Percentiles rank a stretch among this genome's conserved stretches.
Conservation (phyloP, 2,797 vertebrate species). For the Anniella stebbinsi region DNA sequence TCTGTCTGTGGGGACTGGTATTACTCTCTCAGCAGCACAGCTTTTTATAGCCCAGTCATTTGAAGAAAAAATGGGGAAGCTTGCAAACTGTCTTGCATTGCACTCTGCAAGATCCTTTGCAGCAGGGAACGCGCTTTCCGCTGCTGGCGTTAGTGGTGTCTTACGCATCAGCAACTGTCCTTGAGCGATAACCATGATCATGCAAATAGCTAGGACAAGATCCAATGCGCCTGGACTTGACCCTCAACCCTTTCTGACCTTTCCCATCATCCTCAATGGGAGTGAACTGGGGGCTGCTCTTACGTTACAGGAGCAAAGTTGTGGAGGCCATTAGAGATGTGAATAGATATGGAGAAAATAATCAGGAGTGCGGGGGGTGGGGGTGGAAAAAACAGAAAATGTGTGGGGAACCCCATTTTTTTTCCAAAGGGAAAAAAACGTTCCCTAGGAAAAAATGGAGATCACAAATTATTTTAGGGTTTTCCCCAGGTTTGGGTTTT, state of each 20-base stretch:
- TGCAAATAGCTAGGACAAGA: background rate
- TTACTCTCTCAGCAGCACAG: background rate
- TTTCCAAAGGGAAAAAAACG: no score
- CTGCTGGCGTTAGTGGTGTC: background rate
- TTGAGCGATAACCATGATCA: background rate
- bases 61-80: background rate
- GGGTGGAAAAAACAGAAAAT: no score
- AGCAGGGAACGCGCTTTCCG: background rate
- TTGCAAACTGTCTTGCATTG: background rate
- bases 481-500: no score
- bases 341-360: no score
- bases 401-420: no score
- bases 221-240: background rate
- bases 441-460: no score
- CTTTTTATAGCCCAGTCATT: background rate
- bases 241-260: background rate
- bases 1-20: background rate
- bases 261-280: background rate
- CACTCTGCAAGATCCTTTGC: background rate
- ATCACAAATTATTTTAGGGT: no score
- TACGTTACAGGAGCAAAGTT: background rate
- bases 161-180: background rate
- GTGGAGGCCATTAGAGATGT: background rate
- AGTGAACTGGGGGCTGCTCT: background rate
- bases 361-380: no score